These are phyloP conservation scores for Plebejus anna DNA, from an alignment of 2,888 invertebrate species.

Conservation along the genomic window DNA sequence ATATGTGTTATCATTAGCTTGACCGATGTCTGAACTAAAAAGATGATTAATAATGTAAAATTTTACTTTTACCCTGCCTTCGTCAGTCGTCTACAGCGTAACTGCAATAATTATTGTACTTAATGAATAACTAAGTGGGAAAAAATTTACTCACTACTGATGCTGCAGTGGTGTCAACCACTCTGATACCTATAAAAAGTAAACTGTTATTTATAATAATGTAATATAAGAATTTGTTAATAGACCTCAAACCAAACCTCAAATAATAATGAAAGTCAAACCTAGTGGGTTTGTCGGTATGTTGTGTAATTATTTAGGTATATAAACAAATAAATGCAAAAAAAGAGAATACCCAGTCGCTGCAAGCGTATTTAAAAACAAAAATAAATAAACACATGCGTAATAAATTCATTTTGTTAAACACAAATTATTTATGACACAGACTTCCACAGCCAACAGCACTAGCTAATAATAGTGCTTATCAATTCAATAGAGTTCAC, in stretches of 20 bases:
- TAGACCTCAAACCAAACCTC: too few species aligned
- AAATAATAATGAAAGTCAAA: too few species aligned
- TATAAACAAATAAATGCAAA: constrained; percentile 1
- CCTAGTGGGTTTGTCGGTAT: too few species aligned
- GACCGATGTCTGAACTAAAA: background rate
- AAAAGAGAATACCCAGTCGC: constrained; percentile 46
- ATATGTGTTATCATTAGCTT: background rate
- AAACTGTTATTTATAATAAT: background rate
- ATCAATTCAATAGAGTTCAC: background rate
- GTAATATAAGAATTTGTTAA: too few species aligned
- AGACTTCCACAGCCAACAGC: background rate
- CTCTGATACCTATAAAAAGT: constrained; percentile 50
- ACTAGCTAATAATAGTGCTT: background rate
- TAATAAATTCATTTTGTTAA: constrained; percentile 26
- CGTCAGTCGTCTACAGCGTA: background rate
- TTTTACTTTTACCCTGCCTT: background rate
- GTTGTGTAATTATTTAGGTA: too few species aligned
- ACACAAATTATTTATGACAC: background rate
- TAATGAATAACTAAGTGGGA: background rate
- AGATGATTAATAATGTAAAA: background rate
- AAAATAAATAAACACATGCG: constrained; percentile 42
- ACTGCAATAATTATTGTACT: background rate
- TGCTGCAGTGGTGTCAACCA: constrained; percentile 62
- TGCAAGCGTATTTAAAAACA: constrained; percentile 40
- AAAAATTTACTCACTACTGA: constrained; percentile 53